phyloP scores from a whole-genome alignment of 1,140 invertebrate species.

The Kradibia gibbosae region DNA sequence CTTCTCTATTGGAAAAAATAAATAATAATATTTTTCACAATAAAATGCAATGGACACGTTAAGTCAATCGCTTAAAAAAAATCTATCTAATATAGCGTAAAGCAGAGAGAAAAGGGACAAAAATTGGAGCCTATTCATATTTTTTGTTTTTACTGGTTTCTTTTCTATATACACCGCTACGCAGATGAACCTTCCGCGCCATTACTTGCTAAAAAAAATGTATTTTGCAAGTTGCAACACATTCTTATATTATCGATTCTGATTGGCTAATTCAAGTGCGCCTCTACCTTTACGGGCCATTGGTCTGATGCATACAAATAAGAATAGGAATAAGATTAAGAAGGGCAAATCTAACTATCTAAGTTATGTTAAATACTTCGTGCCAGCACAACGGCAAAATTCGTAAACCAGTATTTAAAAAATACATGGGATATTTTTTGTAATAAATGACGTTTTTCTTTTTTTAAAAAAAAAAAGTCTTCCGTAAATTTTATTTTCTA shows the following conservation, averaged over 20 bases:
- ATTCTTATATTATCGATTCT: neutral
- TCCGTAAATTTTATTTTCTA: neutral
- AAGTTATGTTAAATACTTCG: neutral
- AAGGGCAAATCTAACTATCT: neutral
- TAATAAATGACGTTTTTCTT: neutral
- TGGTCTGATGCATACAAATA: neutral
- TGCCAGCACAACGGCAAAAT: constrained; percentile 4
- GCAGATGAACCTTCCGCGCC: neutral
- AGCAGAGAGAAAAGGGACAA: too few species aligned
- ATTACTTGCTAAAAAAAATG: constrained; percentile 19
- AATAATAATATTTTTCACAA: neutral
- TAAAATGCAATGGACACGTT: neutral
- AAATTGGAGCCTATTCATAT: too few species aligned
- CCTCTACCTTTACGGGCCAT: neutral
- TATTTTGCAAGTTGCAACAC: neutral
- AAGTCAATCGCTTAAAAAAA: neutral
- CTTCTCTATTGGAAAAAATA: neutral
- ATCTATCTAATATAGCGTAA: too few species aligned
- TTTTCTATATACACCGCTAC: neutral
- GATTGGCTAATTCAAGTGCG: neutral
- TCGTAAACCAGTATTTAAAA: neutral
- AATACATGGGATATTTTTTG: neutral
- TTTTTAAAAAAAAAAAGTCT: neutral
- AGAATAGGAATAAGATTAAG: neutral
- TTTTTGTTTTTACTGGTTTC: neutral